Base-by-base conservation (phyloP, 2,113 vertebrate genomes). In the Gobius niger region DNA sequence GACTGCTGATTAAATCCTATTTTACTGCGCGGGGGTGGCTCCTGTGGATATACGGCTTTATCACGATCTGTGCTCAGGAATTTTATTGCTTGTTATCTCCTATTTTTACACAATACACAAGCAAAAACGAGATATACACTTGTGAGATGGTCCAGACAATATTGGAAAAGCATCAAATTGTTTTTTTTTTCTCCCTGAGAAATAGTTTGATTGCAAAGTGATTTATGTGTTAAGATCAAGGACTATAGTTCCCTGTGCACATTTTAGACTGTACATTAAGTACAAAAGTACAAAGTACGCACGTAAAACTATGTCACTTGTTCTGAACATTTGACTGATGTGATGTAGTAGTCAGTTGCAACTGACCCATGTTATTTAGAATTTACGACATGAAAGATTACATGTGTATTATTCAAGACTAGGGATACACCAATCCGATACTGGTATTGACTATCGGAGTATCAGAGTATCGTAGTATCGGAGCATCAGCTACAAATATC, bases 1-100 rank as follows among this genome's bases (percentile, higher is more conserved):
- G 53, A 73, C 60, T 56, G 24, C 42, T 65, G 60, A 65, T 62
- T 65, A 54, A 65, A 68, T 62, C 67, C 16, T 16, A 18, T 67
- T 62, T 71, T 34, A 4, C 41, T 53, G 15, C 19, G 40, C 44
- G 44, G 41, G 54, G 19, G 19, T 46, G 65, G 51, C 54, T 41
- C 47, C 40, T 46, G 12, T 24, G 12, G 44, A 53, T 34, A 50
- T 44, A 18, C 34, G 14, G 41, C 7, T 75, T 68, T 44, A 57
- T 69, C 62, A 59, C 41, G 24, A 18, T 44, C 4, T 46, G 16
- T 59, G 18, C 53, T 34, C 1, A 34, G 24, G 24, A 34, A 4
- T 34, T 34, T 34, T 18, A 41, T 16, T 50, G 5, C 62, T 24
- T 14, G 18, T 34, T 49, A 51, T 62, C 8, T 13, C 51, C 18